Conservation (phyloP, 2,797 vertebrate species). For the Hemitrygon akajei region DNA sequence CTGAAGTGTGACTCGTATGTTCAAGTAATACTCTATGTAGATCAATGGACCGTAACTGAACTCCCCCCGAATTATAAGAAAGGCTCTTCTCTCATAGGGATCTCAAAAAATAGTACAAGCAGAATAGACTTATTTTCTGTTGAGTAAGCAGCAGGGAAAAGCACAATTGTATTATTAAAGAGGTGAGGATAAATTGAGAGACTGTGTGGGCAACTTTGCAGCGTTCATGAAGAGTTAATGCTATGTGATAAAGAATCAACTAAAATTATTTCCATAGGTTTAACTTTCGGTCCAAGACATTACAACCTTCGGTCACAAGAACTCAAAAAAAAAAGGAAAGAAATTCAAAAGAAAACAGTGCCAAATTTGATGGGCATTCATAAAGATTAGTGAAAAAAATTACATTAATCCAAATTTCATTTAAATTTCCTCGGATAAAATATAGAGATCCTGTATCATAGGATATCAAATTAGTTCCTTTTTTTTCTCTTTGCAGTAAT, state of each 20-base stretch:
- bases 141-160: neutral
- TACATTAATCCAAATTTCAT: conserved; percentile 9
- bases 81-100: too few species aligned
- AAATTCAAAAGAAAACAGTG: neutral
- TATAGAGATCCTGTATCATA: neutral
- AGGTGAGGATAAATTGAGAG: neutral
- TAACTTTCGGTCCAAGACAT: neutral
- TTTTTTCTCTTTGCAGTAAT: neutral
- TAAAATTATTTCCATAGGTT: neutral
- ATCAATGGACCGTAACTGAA: neutral
- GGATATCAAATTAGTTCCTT: neutral
- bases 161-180: neutral
- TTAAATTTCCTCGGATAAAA: neutral
- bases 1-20: neutral
- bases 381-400: neutral
- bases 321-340: neutral
- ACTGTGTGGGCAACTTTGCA: neutral
- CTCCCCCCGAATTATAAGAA: neutral
- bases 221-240: neutral
- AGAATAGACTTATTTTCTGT: neutral
- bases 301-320: neutral
- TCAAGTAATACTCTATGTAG: neutral
- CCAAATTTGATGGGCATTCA: neutral
- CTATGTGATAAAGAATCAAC: neutral
- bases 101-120: neutral